Evolutionary conservation across 2,113 vertebrate species (phyloP), one percentile per base, ranked within the genome.

Genomic region (Paracanthobrama guichenoti): DNA sequence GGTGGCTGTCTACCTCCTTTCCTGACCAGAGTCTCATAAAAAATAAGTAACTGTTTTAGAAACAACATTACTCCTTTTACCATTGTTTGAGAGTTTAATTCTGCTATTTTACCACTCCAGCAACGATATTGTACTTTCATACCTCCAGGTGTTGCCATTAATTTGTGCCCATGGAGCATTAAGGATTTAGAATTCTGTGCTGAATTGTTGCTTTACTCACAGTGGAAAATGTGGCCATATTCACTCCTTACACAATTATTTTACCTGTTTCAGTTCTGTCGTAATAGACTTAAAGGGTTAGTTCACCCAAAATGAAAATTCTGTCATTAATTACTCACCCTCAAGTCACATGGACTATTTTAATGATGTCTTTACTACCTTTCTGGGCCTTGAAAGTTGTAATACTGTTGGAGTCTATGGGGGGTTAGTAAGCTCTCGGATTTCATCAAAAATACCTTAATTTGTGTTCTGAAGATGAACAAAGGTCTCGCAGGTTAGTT

Each of bases 141-240:
- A 83, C 83, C 75, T 89, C 79, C 86, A 91, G 91, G 90, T 90
- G 89, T 87, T 84, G 83, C 82, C 48, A 85, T 82, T 31, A 76
- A 67, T 77, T 82, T 50, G 73, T 85, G 80, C 89, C 85, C 91
- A 88, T 86, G 71, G 6, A 76, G 83, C 77, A 79, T 91, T 92
- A 87, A 64, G 80, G 13, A 71, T 35, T 64, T 62, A 55, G 42
- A 82, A 73, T 81, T 84, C 84, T 86, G 85, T 44, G 75, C 87
- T 92, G 87, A 89, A 46, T 55, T 55, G 44, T 82, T 39, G 0
- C 73, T 60, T 60, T 50, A 50, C 28, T 84, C 22, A 1, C 35
- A 60, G 79, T 78, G 14, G 42, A 81, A 69, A 83, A 81, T 42
- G 42, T 10, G 28, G 12, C 35, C 16, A 35, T 31, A 64, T 62